Evolutionary conservation across 2,888 invertebrate species (phyloP), one percentile per base, ranked within the genome.

Genomic region (Erebia aethiops): DNA sequence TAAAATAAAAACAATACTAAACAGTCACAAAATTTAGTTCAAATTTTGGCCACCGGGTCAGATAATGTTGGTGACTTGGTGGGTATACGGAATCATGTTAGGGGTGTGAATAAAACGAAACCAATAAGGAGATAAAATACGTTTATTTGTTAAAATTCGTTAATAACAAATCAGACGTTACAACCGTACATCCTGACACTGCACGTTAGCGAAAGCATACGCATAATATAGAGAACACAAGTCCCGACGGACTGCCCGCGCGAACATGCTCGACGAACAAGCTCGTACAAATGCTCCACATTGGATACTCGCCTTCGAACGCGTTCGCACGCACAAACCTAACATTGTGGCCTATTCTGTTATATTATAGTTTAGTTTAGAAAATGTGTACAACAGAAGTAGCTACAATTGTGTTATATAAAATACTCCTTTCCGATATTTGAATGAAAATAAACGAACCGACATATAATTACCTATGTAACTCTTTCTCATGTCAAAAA

Each of bases 71-170:
- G 21, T 21, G n/a, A n/a, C n/a, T n/a, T n/a, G n/a, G n/a, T 21
- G 21, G 21, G 21, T 1, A 1, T 21, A 21, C n/a, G n/a, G 2
- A 21, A 2, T 21, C 1, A 26, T 65, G 3, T n/a, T 1, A 8
- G 3, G 13, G 26, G 26, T n/a, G 1, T 2, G 35, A 67, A 87
- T 87, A 80, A 89, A 87, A 88, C 84, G n/a, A 84, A 74, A 77
- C 70, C 76, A 69, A 70, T 70, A 86, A 87, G 89, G 89, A 89
- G 89, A 89, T 89, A 90, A 89, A 90, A 90, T 90, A 90, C 88
- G 89, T 90, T 89, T 90, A 90, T 90, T 90, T 89, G 86, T 89
- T 90, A 90, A 87, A 90, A 89, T 90, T 88, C 89, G 87, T 90
- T 90, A 90, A 87, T 88, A 82, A 80, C 81, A 84, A 85, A 82